Evolutionary conservation across 2,797 vertebrate species (phyloP).

Genomic region (Galagoides demidoff): DNA sequence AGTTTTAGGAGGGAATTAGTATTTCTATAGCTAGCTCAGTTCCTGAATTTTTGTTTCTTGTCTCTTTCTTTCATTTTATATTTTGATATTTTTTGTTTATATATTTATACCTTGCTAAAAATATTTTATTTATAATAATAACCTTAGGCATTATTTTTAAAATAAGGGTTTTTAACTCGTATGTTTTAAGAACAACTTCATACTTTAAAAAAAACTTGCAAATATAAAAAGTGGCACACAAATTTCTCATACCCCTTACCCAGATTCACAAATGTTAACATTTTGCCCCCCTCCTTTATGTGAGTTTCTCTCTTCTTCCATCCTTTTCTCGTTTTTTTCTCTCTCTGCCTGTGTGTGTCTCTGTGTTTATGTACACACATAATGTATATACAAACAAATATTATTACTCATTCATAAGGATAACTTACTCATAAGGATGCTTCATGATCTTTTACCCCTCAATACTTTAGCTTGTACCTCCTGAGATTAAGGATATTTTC

Average conservation of each 20-base stretch:
- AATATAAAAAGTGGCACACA: background rate
- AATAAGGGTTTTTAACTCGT: background rate
- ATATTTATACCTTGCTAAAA: background rate
- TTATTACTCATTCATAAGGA: conserved; percentile 6
- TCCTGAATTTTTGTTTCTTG: background rate
- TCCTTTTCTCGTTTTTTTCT: background rate
- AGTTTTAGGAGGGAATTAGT: background rate
- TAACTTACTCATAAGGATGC: background rate
- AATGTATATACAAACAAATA: background rate
- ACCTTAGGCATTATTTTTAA: background rate
- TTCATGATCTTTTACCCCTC: background rate
- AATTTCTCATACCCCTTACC: background rate
- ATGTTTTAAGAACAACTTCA: background rate
- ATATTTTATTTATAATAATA: conserved; percentile 6
- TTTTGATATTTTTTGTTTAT: background rate
- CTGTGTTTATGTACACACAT: background rate
- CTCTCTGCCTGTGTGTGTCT: background rate
- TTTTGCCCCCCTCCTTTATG: background rate
- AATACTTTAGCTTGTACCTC: background rate
- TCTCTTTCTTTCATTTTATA: background rate
- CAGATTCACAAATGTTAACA: background rate
- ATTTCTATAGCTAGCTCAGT: background rate
- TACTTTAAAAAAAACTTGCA: background rate
- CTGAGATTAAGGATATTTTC: background rate
- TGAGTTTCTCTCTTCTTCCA: background rate